Evolutionary conservation across 2,797 vertebrate species (phyloP).

Genomic region (Galago senegalensis): DNA sequence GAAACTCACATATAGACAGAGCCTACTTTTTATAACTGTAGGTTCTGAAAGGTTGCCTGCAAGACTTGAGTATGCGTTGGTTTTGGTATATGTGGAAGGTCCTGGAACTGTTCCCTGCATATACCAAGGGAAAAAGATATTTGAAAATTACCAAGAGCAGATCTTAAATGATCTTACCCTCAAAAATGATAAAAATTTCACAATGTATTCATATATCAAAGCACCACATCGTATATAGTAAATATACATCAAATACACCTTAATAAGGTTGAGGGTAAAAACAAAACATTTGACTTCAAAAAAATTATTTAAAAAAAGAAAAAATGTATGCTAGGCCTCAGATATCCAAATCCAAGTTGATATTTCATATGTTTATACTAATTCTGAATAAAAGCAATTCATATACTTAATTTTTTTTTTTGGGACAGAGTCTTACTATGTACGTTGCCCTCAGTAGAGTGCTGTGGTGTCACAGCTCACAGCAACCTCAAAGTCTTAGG

Average conservation of each 20-base stretch:
- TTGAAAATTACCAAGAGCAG: neutral
- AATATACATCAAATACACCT: neutral
- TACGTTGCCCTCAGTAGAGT: too few species aligned
- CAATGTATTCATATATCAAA: neutral
- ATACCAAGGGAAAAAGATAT: neutral
- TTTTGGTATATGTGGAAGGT: neutral
- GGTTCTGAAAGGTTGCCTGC: neutral
- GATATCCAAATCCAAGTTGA: neutral
- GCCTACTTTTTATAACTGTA: neutral
- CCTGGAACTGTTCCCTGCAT: neutral
- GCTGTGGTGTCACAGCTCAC: too few species aligned
- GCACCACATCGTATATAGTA: neutral
- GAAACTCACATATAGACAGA: neutral
- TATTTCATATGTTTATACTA: constrained; percentile 25
- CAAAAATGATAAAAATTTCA: neutral
- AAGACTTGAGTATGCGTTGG: neutral
- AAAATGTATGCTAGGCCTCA: neutral
- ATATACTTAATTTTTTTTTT: neutral
- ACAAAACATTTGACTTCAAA: neutral
- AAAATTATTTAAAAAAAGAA: neutral
- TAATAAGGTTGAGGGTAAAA: neutral
- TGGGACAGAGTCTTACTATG: too few species aligned
- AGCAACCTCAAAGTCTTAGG: too few species aligned
- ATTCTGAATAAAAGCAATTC: constrained; percentile 23
- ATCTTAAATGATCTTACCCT: neutral